Conservation (phyloP, 2,888 invertebrate species). For the Noctua comes region DNA sequence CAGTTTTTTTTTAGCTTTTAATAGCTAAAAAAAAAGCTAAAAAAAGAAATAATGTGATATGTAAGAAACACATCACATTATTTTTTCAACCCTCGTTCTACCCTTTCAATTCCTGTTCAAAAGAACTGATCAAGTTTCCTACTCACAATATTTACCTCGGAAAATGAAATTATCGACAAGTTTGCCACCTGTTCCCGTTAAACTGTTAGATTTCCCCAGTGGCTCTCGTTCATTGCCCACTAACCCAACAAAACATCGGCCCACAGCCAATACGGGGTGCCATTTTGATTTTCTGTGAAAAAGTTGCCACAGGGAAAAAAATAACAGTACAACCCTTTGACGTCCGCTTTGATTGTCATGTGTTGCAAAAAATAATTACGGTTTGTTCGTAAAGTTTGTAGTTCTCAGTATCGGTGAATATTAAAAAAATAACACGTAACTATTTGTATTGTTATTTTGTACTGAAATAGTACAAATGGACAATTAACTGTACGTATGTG, state of each 20-base stretch:
- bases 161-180: slow-evolving; percentile 60
- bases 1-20: too few relatives aligned
- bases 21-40: too few relatives aligned
- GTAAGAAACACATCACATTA: background rate
- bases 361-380: slow-evolving; percentile 32
- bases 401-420: background rate
- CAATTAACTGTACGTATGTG: slow-evolving; percentile 32
- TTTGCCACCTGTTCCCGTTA: slow-evolving; percentile 57
- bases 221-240: slow-evolving; percentile 47
- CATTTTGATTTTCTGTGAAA: slow-evolving; percentile 47
- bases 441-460: background rate
- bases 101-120: slow-evolving; percentile 27
- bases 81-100: background rate
- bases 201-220: slow-evolving; percentile 65
- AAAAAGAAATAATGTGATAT: too few relatives aligned
- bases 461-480: slow-evolving; percentile 28
- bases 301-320: slow-evolving; percentile 34
- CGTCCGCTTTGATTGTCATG: slow-evolving; percentile 21
- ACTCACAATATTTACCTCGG: slow-evolving; percentile 48
- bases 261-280: slow-evolving; percentile 18
- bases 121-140: slow-evolving; percentile 14
- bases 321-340: slow-evolving; percentile 30
- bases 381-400: slow-evolving; percentile 3
- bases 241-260: slow-evolving; percentile 39
- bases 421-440: slow-evolving; percentile 10